Base-by-base conservation (phyloP, 2,888 invertebrate species). In the Crematogaster levior region DNA sequence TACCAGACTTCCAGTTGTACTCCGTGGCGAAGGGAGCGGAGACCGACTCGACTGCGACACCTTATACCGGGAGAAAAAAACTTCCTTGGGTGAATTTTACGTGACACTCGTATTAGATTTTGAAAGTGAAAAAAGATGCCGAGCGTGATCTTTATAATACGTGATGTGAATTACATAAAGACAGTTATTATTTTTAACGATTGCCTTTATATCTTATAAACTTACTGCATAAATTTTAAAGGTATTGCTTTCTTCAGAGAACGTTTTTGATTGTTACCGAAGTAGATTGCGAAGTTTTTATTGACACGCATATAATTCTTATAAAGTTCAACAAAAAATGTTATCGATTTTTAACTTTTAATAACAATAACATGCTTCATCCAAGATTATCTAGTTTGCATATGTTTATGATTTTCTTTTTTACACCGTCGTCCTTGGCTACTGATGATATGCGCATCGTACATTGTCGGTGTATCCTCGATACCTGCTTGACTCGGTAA, bases 401-500 rank as follows among this genome's bases (percentile, higher is more conserved):
- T 66, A 24, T 43, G 66, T 40, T 66, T 56, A 27, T 21, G 0
- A 56, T 56, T 10, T 40, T 75, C 18, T 27, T 43, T 66, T 66
- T 40, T 6, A 53, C 48, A 18, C 40, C 30, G 9, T 40, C 65
- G 81, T 86, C 83, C 60, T 48, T 79, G 82, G 88, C 88, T 88
- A 87, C 88, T 83, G 88, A 83, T 85, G 86, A 86, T 84, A 85
- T 84, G 83, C 86, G 74, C 82, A 46, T 86, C 80, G 85, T 83
- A 83, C 82, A 82, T 84, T 85, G 85, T 70, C 86, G 82, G 88
- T 85, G 82, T 70, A 82, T 86, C 81, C 88, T 84, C 86, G 86
- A 90, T 90, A 90, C 90, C 90, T 90, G 89, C 86, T 90, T 88
- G 88, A 85, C 89, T 88, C 85, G 75, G 85, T 88, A 89, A 88